A percentile compares a stretch with the other conserved stretches of the same genome.
Conservation (phyloP, 2,888 invertebrate species). For the Stramonita haemastoma region DNA sequence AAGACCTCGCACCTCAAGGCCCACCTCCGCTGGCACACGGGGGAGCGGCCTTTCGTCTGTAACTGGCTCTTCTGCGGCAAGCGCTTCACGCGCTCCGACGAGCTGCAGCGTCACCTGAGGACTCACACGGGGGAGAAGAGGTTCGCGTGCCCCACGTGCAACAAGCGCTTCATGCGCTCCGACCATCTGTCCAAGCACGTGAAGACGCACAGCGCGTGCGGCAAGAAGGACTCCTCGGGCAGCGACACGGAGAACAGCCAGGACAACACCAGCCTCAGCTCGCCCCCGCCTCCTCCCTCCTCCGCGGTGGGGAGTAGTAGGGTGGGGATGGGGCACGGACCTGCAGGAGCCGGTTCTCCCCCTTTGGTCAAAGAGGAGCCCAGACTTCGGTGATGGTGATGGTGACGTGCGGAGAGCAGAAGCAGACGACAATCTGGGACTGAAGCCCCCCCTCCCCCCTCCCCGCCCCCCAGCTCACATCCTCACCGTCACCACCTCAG, state of each 20-base stretch:
- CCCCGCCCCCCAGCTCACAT: too few relatives aligned
- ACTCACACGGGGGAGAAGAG: slow-evolving; percentile 96
- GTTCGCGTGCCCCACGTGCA: slow-evolving; percentile 90
- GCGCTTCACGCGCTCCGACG: slow-evolving; percentile 96
- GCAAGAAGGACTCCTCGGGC: slow-evolving; percentile 61
- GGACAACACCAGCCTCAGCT: slow-evolving; percentile 45
- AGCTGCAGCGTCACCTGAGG: slow-evolving; percentile 95
- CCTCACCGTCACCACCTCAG: not conserved
- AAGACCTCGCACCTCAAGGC: slow-evolving; percentile 99
- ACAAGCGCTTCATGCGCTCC: slow-evolving; percentile 94
- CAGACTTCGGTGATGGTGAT: slow-evolving; percentile 39
- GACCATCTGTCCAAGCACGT: slow-evolving; percentile 97
- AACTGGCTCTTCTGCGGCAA: slow-evolving; percentile 99
- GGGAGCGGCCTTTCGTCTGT: slow-evolving; percentile 97
- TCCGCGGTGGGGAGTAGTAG: not conserved
- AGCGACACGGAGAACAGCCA: slow-evolving; percentile 64
- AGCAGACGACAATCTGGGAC: not conserved
- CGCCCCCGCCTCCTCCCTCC: slow-evolving; percentile 18
- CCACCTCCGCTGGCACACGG: slow-evolving; percentile 98
- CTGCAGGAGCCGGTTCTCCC: slow-evolving; percentile 21
- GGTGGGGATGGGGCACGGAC: not conserved
- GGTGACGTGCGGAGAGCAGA: not conserved
- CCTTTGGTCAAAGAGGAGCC: slow-evolving; percentile 42
- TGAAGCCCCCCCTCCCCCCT: too few relatives aligned
- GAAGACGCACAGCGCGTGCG: slow-evolving; percentile 84